Evolutionary conservation across 1,140 invertebrate genomes (phyloP).

Genomic region (Pogonus chalceus): DNA sequence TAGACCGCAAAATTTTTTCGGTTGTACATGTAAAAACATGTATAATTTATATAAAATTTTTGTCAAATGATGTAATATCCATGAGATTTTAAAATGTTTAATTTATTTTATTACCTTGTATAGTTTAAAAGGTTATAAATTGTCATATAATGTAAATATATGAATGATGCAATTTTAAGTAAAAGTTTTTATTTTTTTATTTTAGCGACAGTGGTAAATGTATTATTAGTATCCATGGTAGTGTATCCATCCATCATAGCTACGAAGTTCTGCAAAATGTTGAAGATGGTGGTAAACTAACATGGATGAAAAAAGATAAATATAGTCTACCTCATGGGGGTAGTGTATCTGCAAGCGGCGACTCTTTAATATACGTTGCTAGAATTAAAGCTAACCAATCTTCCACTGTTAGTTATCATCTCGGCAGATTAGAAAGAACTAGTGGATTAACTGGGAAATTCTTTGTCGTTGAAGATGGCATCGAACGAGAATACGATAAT

Average conservation of each 20-base stretch:
- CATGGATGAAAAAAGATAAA: constrained; percentile 61
- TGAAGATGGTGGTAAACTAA: constrained; percentile 60
- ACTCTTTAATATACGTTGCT: constrained; percentile 42
- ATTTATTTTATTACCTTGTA: too few relatives aligned
- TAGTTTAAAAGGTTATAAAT: too few relatives aligned
- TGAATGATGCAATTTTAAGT: too few relatives aligned
- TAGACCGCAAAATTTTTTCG: too few relatives aligned
- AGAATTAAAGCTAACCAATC: constrained; percentile 31
- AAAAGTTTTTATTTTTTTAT: constrained; percentile 21
- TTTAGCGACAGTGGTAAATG: constrained; percentile 36
- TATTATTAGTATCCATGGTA: constrained; percentile 50
- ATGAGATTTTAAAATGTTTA: too few relatives aligned
- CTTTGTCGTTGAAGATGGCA: constrained; percentile 50
- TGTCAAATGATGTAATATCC: too few relatives aligned
- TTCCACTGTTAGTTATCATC: constrained; percentile 44
- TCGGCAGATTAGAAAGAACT: constrained; percentile 55
- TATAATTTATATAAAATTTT: too few relatives aligned
- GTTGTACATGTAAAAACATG: too few relatives aligned
- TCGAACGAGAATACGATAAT: constrained; percentile 42
- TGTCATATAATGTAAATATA: too few relatives aligned
- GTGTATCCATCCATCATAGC: constrained; percentile 44
- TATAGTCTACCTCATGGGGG: constrained; percentile 49
- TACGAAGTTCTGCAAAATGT: constrained; percentile 70
- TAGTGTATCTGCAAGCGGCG: constrained; percentile 50
- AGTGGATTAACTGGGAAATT: constrained; percentile 48